Evolutionary conservation across 2,797 vertebrate genomes (phyloP).

Genomic region (Lithobates pipiens): DNA sequence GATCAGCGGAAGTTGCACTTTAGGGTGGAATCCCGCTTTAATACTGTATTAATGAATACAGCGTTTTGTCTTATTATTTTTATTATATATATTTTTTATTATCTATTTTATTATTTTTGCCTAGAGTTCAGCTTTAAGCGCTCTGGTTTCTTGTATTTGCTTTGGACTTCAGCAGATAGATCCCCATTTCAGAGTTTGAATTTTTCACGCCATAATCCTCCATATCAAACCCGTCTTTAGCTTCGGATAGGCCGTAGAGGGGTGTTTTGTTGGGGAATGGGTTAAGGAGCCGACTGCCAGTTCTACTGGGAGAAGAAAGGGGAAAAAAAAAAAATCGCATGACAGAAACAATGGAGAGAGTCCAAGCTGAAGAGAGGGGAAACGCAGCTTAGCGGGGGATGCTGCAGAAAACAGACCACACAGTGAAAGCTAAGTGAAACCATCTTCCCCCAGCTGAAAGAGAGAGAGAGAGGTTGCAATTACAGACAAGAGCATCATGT

Average conservation of each 20-base stretch:
- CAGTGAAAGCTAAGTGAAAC: slow-evolving; percentile 71
- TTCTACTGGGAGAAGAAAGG: slow-evolving; percentile 42
- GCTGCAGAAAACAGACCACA: slow-evolving; percentile 69
- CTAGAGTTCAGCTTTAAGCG: no score
- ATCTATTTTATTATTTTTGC: no score
- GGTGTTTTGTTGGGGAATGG: neutral
- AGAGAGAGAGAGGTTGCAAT: slow-evolving; percentile 42
- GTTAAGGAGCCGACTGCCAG: slow-evolving; percentile 30
- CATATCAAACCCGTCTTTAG: no score
- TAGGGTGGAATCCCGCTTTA: no score
- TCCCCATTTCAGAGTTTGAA: no score
- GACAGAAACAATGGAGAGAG: slow-evolving; percentile 68
- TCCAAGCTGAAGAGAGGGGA: slow-evolving; percentile 71
- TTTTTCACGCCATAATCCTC: no score
- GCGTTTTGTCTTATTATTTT: no score
- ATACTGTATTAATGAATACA: no score
- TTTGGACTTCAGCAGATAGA: no score
- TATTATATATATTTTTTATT: no score
- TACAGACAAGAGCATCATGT: slow-evolving; percentile 60
- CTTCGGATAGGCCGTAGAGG: neutral
- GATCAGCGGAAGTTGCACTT: no score
- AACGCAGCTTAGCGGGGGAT: slow-evolving; percentile 66
- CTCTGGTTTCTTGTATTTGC: no score
- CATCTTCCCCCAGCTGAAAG: slow-evolving; percentile 66
- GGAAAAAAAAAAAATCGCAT: slow-evolving; percentile 62